Base-by-base conservation (phyloP, 2,888 invertebrate species). In the Charanyca ferruginea region DNA sequence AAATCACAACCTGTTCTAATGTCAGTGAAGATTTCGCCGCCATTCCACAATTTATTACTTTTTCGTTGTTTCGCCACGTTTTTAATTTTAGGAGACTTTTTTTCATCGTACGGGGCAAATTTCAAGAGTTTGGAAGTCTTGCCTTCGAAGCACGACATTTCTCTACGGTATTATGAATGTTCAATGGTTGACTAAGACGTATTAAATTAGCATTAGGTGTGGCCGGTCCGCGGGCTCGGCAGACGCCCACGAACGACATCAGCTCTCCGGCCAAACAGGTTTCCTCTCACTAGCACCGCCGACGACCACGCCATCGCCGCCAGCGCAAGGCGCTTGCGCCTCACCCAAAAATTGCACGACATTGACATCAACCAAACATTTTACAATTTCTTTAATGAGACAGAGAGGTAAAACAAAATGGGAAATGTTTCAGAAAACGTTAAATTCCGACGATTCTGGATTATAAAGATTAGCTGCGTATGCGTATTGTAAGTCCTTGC, bases 1-100 rank as follows among this genome's bases (percentile, higher is more conserved):
- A 90, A 92, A 93, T 91, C 87, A 89, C 91, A 94, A 95, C 95
- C 94, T 95, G 95, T 93, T 92, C 83, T 84, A 86, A 88, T 86
- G 85, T 87, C 84, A 80, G 81, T 81, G 75, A 80, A 80, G 77
- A 86, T 87, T 85, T 86, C 71, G 83, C 81, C 81, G 82, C 81
- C 79, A 78, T 78, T 77, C 65, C 77, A 75, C 69, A 77, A 73
- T 84, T 80, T 77, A 79, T 83, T 73, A 64, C 69, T 81, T 77
- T 73, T 71, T 77, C 71, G 73, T 79, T 80, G 79, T 84, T 80
- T 79, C 71, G 59, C 73, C 70, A 68, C 67, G 6, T 52, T 66
- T 66, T 48, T 48, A 18, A 57, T 42, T 64, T 57, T 25, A 11
- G 8, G 22, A 49, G 35, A n/a, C 4, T 23, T 64, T 32, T 51